Evolutionary conservation across 2,888 invertebrate genomes (phyloP), one percentile per base, ranked within the genome.

Genomic region (Brachyptera risi): DNA sequence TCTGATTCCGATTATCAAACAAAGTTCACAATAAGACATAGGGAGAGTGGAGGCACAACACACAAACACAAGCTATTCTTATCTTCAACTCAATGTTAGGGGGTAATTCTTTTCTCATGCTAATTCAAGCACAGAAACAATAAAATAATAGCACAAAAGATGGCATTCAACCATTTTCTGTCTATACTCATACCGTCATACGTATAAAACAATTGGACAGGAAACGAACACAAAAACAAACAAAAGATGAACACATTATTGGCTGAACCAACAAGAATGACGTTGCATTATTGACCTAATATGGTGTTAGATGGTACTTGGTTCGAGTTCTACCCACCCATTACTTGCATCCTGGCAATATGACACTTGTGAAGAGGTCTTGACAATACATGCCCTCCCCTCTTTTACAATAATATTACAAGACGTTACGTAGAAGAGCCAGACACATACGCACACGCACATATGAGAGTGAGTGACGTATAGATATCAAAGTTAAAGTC

Each of bases 161-260:
- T 47, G 47, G 47, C 47, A 23, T 21, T n/a, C 47, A 47, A 4
- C 23, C 9, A 23, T 24, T n/a, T n/a, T n/a, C n/a, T n/a, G n/a
- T n/a, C n/a, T n/a, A n/a, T n/a, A n/a, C n/a, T n/a, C n/a, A n/a
- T n/a, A n/a, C n/a, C n/a, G n/a, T n/a, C n/a, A n/a, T n/a, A n/a
- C n/a, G n/a, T 42, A 17, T 42, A 42, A 42, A 42, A 42, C 42
- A 42, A 42, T 42, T 21, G 17, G 21, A n/a, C 3, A 42, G 42
- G 42, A 42, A 42, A 42, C 19, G 42, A 3, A 21, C 17, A 42
- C 42, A 19, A 19, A 21, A 7, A 42, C 24, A 21, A 24, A 47
- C 47, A 47, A 47, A 47, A 47, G 47, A 21, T n/a, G n/a, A 47
- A 47, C 31, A 31, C 24, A 47, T 47, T 47, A 47, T 47, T 47